Evolutionary conservation across 2,113 vertebrate species (phyloP).

Genomic region (Otus sunia): DNA sequence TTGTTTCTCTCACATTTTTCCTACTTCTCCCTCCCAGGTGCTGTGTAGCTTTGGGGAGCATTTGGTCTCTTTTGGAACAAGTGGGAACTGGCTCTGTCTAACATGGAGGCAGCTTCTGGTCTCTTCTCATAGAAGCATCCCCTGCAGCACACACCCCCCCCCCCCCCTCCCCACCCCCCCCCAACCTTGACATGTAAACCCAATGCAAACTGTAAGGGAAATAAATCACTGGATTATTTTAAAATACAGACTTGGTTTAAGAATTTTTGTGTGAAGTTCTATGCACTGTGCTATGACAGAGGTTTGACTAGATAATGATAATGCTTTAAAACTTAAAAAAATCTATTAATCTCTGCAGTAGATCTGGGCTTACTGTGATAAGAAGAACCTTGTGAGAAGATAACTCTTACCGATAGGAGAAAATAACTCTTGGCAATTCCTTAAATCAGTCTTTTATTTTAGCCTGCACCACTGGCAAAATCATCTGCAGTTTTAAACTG

Average conservation of each 20-base stretch:
- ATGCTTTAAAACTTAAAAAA: neutral
- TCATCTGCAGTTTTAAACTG: neutral
- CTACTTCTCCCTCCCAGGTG: neutral
- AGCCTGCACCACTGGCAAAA: neutral
- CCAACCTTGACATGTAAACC: neutral
- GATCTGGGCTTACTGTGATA: neutral
- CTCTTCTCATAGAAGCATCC: neutral
- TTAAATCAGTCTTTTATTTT: neutral
- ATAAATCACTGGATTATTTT: neutral
- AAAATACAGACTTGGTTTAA: neutral
- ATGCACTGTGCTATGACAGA: neutral
- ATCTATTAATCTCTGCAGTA: neutral
- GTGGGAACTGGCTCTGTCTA: neutral
- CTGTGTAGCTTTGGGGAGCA: neutral
- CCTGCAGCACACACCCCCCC: neutral
- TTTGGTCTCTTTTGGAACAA: neutral
- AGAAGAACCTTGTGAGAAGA: neutral
- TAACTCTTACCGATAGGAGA: neutral
- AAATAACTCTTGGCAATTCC: neutral
- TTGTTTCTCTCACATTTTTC: neutral
- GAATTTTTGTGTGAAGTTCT: neutral
- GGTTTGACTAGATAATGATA: neutral
- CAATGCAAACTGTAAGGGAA: neutral
- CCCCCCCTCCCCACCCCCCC: too few species aligned
- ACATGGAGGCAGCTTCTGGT: neutral